These are phyloP conservation scores for Sinelater perroti DNA, from an alignment of 2,888 invertebrate genomes.

Conservation along the genomic window DNA sequence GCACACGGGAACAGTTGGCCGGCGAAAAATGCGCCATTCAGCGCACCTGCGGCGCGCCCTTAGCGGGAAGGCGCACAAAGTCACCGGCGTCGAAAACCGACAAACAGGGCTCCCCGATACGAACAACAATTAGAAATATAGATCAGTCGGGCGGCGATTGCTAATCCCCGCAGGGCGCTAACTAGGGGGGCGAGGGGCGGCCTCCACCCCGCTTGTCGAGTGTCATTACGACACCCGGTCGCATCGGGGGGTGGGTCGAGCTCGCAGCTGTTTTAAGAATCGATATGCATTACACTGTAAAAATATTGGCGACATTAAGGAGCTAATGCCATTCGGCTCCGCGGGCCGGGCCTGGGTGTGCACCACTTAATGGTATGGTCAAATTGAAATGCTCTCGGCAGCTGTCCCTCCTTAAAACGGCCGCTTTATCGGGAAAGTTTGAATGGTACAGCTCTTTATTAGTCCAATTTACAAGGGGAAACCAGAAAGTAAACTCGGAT, in stretches of 20 bases:
- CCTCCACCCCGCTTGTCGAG: constrained; percentile 51
- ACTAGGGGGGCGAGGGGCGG: constrained; percentile 51
- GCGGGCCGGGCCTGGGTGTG: too few relatives aligned
- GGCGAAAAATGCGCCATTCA: constrained; percentile 19
- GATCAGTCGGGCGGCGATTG: constrained; percentile 47
- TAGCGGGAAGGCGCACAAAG: constrained; percentile 12
- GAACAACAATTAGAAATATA: constrained; percentile 45
- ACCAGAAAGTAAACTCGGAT: background rate
- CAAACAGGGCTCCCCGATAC: constrained; percentile 48
- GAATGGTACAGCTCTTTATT: background rate
- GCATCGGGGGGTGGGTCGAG: constrained; percentile 52
- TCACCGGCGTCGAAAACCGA: constrained; percentile 34
- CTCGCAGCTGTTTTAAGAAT: constrained; percentile 52
- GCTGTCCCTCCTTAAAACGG: too few relatives aligned
- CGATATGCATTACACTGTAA: constrained; percentile 39
- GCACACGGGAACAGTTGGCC: constrained; percentile 19
- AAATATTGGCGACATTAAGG: constrained; percentile 1
- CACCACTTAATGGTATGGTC: too few relatives aligned
- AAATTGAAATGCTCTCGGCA: too few relatives aligned
- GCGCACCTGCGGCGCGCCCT: constrained; percentile 5
- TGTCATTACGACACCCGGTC: constrained; percentile 59
- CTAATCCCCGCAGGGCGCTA: constrained; percentile 55
- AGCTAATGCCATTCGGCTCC: background rate
- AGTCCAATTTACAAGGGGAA: constrained; percentile 1
- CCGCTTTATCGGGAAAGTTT: too few relatives aligned